phyloP scores from a whole-genome alignment of 1,140 invertebrate species.

The Triops cancriformis region DNA sequence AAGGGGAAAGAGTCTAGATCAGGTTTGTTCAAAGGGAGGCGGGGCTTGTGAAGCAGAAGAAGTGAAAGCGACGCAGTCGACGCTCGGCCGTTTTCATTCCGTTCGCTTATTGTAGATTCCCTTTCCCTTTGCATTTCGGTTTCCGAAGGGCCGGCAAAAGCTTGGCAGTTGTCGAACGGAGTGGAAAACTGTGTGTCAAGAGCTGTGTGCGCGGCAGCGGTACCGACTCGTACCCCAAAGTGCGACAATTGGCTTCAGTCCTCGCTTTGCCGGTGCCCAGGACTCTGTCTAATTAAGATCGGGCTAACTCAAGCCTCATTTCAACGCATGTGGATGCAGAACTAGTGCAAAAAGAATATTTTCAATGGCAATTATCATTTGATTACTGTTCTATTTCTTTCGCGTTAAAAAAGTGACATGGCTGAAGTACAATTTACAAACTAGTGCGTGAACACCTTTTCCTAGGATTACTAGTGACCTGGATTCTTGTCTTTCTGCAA shows the following conservation, averaged over 20 bases:
- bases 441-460: not conserved
- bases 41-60: not conserved
- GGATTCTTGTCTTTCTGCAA: not conserved
- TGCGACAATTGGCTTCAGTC: conserved; percentile 8
- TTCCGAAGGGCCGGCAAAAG: not conserved
- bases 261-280: not conserved
- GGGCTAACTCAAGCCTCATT: not conserved
- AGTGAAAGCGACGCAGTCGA: conserved; percentile 20
- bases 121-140: conserved; percentile 17
- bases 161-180: conserved; percentile 9
- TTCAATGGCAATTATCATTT: too few species aligned
- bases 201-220: not conserved
- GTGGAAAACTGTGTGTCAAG: not conserved
- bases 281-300: not conserved
- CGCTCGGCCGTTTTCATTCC: not conserved
- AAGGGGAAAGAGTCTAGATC: not conserved
- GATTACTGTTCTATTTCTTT: not conserved
- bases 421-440: not conserved
- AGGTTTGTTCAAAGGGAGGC: not conserved
- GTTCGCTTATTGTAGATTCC: conserved; percentile 22
- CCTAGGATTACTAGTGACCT: not conserved
- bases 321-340: not conserved
- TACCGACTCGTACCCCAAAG: not conserved
- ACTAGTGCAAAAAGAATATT: not conserved
- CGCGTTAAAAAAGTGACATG: not conserved